phyloP scores from a whole-genome alignment of 2,888 invertebrate species.

The Ernsta delagoae region DNA sequence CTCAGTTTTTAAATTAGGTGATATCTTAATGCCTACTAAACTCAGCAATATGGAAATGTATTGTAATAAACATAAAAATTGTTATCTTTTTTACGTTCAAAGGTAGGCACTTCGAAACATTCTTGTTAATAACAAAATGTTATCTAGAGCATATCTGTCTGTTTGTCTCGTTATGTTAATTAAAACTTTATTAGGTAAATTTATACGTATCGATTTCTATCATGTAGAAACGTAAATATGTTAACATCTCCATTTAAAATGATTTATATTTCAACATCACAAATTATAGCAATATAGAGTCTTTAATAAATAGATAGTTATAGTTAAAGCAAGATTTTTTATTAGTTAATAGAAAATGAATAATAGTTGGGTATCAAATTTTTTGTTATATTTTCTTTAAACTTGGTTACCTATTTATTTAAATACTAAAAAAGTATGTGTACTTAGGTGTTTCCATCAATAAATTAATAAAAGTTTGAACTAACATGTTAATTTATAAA shows the following conservation, averaged over 20 bases:
- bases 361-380: no score
- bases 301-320: no score
- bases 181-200: constrained; percentile 13
- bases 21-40: constrained; percentile 1
- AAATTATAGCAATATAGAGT: no score
- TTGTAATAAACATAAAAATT: constrained; percentile 5
- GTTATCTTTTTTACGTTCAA: constrained; percentile 1
- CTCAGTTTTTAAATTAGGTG: not conserved
- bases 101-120: not conserved
- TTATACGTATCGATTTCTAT: not conserved
- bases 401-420: no score
- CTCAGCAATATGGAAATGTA: constrained; percentile 4
- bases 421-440: no score
- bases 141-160: constrained; percentile 58
- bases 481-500: no score
- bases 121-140: constrained; percentile 32
- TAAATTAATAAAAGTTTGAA: no score
- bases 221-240: constrained; percentile 3
- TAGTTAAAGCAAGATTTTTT: no score
- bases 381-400: no score
- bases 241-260: constrained; percentile 8
- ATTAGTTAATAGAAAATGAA: no score
- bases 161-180: constrained; percentile 21
- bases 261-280: not conserved
- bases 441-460: no score